Conservation (phyloP, 2,888 invertebrate genomes). For the Rhorus exstirpatorius region DNA sequence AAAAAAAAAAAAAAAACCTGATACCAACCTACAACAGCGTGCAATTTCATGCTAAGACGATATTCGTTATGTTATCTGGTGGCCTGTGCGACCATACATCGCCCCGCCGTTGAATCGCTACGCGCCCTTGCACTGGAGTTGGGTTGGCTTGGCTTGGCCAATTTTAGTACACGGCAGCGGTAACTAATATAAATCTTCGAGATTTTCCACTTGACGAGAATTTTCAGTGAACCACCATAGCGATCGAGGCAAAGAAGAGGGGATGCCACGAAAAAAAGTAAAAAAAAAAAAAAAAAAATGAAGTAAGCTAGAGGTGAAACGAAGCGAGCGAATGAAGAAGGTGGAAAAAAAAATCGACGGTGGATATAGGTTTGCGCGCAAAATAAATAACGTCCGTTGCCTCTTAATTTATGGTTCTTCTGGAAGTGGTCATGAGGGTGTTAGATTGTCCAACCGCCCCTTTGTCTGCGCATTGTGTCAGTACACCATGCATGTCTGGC, state of each 20-base stretch:
- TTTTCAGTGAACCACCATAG: neutral
- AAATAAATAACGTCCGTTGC: slow-evolving; percentile 53
- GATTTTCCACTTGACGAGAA: slow-evolving; percentile 24
- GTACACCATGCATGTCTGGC: slow-evolving; percentile 7
- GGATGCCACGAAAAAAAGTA: neutral
- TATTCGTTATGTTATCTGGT: slow-evolving; percentile 8
- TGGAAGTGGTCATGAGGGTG: slow-evolving; percentile 36
- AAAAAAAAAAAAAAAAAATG: neutral
- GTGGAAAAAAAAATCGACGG: neutral
- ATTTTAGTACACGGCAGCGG: too few relatives aligned
- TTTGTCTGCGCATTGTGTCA: slow-evolving; percentile 40
- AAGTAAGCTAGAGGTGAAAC: slow-evolving; percentile 5
- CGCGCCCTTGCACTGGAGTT: too few relatives aligned
- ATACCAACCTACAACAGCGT: neutral
- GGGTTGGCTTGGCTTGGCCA: too few relatives aligned
- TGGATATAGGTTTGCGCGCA: slow-evolving; percentile 41
- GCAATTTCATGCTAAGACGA: slow-evolving; percentile 29
- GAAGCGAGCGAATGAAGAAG: slow-evolving; percentile 34
- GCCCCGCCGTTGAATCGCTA: neutral
- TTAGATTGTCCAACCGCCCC: slow-evolving; percentile 39
- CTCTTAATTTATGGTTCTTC: slow-evolving; percentile 48
- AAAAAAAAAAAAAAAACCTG: neutral
- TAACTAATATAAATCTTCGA: slow-evolving; percentile 7
- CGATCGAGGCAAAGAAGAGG: neutral
- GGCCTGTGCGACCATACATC: slow-evolving; percentile 1